phyloP scores from a whole-genome alignment of 1,140 invertebrate genomes.

The Phthorimaea operculella region DNA sequence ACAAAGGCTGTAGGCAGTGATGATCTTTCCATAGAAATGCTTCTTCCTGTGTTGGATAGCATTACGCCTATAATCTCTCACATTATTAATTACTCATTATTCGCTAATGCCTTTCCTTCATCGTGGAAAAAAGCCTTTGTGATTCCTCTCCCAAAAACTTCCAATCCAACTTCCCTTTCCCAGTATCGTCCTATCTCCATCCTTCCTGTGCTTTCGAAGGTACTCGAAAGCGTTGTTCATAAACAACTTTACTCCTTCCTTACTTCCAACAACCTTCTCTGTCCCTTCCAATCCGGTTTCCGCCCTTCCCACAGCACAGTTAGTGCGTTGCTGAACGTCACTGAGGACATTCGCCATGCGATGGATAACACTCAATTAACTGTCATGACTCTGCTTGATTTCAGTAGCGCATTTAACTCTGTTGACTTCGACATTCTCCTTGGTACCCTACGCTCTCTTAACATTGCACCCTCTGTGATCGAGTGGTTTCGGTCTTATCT shows the following conservation, averaged over 20 bases:
- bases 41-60: not conserved
- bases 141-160: conserved; percentile 2
- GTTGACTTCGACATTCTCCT: conserved; percentile 4
- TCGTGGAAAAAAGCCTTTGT: not conserved
- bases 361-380: not conserved
- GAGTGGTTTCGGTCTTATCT: not conserved
- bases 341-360: conserved; percentile 3
- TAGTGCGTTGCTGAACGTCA: not conserved
- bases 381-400: not conserved
- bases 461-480: not conserved
- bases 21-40: not conserved
- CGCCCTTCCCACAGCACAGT: conserved; percentile 3
- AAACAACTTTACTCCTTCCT: not conserved
- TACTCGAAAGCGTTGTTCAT: conserved; percentile 1
- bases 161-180: not conserved
- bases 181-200: conserved; percentile 5
- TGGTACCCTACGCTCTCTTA: not conserved
- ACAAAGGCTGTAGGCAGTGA: not conserved
- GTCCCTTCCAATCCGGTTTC: conserved; percentile 1
- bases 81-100: conserved; percentile 1
- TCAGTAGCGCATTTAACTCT: conserved; percentile 5
- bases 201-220: conserved; percentile 3
- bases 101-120: not conserved
- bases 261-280: not conserved
- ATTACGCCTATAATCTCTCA: not conserved